phyloP scores from a whole-genome alignment of 2,888 invertebrate species.

The Augochlorella aurata region DNA sequence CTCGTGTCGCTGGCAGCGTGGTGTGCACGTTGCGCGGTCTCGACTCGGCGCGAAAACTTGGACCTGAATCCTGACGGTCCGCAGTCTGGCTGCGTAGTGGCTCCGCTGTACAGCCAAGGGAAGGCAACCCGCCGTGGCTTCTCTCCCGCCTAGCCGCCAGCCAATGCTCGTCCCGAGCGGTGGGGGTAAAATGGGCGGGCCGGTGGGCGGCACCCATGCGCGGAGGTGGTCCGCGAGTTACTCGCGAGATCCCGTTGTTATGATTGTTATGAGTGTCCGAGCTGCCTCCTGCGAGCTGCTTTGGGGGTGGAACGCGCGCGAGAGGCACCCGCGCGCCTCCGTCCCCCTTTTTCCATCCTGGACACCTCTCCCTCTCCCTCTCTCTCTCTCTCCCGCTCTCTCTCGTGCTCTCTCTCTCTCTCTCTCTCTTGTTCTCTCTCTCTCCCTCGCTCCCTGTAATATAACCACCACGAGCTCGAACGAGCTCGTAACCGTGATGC shows the following conservation, averaged over 20 bases:
- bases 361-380: background rate
- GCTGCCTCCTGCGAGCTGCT: slow-evolving; percentile 73
- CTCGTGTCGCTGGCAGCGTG: slow-evolving; percentile 68
- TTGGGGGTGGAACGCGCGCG: slow-evolving; percentile 71
- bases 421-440: background rate
- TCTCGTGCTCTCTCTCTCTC: slow-evolving; percentile 40
- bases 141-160: slow-evolving; percentile 64
- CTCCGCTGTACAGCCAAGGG: slow-evolving; percentile 69
- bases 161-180: slow-evolving; percentile 41
- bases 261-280: slow-evolving; percentile 82
- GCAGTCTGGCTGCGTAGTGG: slow-evolving; percentile 82
- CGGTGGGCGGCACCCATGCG: slow-evolving; percentile 78
- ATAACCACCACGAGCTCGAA: slow-evolving; percentile 75
- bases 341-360: slow-evolving; percentile 60
- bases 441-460: slow-evolving; percentile 65
- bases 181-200: slow-evolving; percentile 67
- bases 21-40: slow-evolving; percentile 74
- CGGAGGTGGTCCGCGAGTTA: slow-evolving; percentile 81
- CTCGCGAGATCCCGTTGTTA: slow-evolving; percentile 80
- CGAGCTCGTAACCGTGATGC: slow-evolving; percentile 79
- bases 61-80: slow-evolving; percentile 79
- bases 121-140: slow-evolving; percentile 66
- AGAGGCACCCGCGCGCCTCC: slow-evolving; percentile 58
- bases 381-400: slow-evolving; percentile 59
- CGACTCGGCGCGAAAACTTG: slow-evolving; percentile 70